A percentile compares a stretch with the other conserved stretches of the same genome.
These are phyloP conservation scores for Pteronotus mesoamericanus DNA, from an alignment of 2,797 vertebrate genomes.

Conservation along the genomic window DNA sequence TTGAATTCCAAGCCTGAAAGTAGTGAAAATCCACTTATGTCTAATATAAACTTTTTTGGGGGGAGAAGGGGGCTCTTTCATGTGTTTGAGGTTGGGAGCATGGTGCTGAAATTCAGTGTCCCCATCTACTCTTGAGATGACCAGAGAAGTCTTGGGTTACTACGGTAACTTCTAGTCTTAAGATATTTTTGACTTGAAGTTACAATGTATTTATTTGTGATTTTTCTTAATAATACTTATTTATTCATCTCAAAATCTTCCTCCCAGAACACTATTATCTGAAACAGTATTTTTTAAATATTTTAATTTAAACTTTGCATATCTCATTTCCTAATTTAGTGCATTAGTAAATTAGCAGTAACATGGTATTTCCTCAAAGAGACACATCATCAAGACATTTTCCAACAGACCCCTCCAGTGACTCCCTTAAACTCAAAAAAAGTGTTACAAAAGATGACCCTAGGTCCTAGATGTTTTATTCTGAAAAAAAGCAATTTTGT, in stretches of 20 bases:
- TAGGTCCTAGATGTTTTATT: neutral
- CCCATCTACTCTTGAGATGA: neutral
- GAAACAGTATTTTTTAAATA: neutral
- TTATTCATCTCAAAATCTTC: neutral
- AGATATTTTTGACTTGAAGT: neutral
- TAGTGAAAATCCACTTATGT: neutral
- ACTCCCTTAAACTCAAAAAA: neutral
- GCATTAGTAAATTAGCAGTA: neutral
- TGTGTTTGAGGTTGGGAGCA: neutral
- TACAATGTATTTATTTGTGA: neutral
- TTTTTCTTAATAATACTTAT: neutral
- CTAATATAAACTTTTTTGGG: neutral
- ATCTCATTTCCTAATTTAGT: neutral
- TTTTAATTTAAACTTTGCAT: neutral
- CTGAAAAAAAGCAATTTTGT: neutral
- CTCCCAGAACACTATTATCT: neutral
- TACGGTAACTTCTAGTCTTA: neutral
- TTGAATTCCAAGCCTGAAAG: neutral
- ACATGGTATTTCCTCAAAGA: neutral
- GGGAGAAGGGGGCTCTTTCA: neutral
- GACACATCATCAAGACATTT: neutral
- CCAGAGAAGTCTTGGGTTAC: neutral
- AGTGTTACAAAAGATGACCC: neutral
- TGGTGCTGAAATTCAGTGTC: neutral
- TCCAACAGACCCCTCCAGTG: neutral